Evolutionary conservation across 1,140 invertebrate genomes (phyloP).

Genomic region (Bicyclus anynana): DNA sequence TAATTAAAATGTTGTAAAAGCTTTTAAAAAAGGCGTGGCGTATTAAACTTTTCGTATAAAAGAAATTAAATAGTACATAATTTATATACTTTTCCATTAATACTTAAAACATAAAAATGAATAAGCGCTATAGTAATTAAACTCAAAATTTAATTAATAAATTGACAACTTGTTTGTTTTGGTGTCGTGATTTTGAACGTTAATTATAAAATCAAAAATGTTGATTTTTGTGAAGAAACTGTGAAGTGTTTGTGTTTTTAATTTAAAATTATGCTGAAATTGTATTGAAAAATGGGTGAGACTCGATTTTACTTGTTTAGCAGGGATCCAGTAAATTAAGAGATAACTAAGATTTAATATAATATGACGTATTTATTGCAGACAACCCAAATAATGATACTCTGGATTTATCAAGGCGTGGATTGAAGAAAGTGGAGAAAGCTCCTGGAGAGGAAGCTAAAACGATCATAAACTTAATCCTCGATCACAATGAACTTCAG

Average conservation of each 20-base stretch:
- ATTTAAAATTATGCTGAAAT: constrained; percentile 48
- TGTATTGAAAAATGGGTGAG: constrained; percentile 53
- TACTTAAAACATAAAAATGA: not conserved
- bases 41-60: not conserved
- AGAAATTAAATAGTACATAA: constrained; percentile 6
- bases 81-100: not conserved
- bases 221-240: constrained; percentile 56
- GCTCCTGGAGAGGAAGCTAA: constrained; percentile 80
- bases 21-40: constrained; percentile 23
- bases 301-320: not conserved
- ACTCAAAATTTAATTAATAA: not conserved
- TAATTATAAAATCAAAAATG: constrained; percentile 41
- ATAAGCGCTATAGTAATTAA: not conserved
- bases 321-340: not conserved
- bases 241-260: constrained; percentile 38
- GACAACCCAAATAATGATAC: constrained; percentile 65
- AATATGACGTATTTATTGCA: constrained; percentile 26
- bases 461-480: constrained; percentile 84
- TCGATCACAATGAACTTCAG: constrained; percentile 92
- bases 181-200: constrained; percentile 35
- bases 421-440: constrained; percentile 86
- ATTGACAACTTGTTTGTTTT: constrained; percentile 24
- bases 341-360: not conserved
- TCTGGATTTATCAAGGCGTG: constrained; percentile 83
- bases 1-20: constrained; percentile 14